Percentiles rank a stretch among this genome's conserved stretches.
phyloP scores from a whole-genome alignment of 2,797 vertebrate species.

The Eurystomus glaucurus region DNA sequence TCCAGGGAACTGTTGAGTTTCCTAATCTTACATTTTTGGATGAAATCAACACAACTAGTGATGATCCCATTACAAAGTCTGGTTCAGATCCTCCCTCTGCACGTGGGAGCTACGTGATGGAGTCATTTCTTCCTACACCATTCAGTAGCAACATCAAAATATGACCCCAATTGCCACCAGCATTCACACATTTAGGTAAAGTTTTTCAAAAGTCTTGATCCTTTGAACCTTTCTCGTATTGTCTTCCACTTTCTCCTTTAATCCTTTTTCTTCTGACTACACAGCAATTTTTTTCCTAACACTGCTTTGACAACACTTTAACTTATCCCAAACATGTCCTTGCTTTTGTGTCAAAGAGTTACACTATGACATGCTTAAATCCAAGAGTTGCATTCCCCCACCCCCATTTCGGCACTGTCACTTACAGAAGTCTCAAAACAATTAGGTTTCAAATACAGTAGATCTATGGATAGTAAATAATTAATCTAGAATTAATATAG shows the following conservation, averaged over 20 bases:
- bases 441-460: neutral
- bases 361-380: neutral
- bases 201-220: neutral
- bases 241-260: neutral
- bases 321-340: neutral
- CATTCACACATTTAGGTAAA: neutral
- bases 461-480: neutral
- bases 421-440: neutral
- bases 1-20: neutral
- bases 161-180: neutral
- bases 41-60: neutral
- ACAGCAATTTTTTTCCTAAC: neutral
- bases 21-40: neutral
- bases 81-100: rapidly evolving
- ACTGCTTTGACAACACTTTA: neutral
- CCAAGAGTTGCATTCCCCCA: neutral
- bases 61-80: neutral
- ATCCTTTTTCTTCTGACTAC: neutral
- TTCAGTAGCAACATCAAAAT: neutral
- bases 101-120: rapidly evolving
- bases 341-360: neutral
- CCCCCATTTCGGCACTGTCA: neutral
- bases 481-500: neutral
- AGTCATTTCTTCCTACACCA: neutral
- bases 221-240: neutral